phyloP scores from a whole-genome alignment of 2,888 invertebrate genomes.

The Macaria liturata region DNA sequence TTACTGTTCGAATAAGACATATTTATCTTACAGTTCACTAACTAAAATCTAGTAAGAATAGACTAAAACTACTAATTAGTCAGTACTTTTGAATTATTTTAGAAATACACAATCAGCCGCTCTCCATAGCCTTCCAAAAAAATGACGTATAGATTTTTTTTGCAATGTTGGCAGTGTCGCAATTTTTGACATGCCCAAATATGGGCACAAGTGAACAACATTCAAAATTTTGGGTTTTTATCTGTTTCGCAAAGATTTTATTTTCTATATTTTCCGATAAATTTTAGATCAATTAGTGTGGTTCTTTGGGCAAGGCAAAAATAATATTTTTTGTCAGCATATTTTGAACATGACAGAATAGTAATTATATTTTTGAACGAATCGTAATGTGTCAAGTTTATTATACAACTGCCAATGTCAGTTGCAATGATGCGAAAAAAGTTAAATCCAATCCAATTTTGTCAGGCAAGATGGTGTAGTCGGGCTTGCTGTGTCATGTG shows the following conservation, averaged over 20 bases:
- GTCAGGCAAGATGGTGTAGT: slow-evolving; percentile 51
- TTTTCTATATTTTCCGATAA: too few relatives aligned
- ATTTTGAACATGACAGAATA: too few relatives aligned
- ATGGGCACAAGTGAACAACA: slow-evolving; percentile 46
- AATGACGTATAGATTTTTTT: slow-evolving; percentile 66
- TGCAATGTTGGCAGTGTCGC: slow-evolving; percentile 53
- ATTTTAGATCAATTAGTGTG: too few relatives aligned
- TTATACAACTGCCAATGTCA: not conserved
- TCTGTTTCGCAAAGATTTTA: too few relatives aligned
- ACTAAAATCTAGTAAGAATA: slow-evolving; percentile 54
- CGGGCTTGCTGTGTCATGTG: slow-evolving; percentile 42
- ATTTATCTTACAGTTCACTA: slow-evolving; percentile 56
- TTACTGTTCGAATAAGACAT: slow-evolving; percentile 81
- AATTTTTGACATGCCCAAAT: slow-evolving; percentile 58
- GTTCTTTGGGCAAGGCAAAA: too few relatives aligned
- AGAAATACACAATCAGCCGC: slow-evolving; percentile 75
- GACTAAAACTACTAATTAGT: slow-evolving; percentile 52
- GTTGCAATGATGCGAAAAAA: not conserved
- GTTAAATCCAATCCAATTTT: slow-evolving; percentile 17
- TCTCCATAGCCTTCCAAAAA: slow-evolving; percentile 64
- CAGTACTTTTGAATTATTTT: slow-evolving; percentile 66
- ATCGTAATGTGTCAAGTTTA: not conserved
- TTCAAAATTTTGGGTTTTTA: not conserved
- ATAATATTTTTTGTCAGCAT: too few relatives aligned
- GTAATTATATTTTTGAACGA: not conserved